Evolutionary conservation across 1,140 invertebrate genomes (phyloP).

Genomic region (Colletes latitarsis): DNA sequence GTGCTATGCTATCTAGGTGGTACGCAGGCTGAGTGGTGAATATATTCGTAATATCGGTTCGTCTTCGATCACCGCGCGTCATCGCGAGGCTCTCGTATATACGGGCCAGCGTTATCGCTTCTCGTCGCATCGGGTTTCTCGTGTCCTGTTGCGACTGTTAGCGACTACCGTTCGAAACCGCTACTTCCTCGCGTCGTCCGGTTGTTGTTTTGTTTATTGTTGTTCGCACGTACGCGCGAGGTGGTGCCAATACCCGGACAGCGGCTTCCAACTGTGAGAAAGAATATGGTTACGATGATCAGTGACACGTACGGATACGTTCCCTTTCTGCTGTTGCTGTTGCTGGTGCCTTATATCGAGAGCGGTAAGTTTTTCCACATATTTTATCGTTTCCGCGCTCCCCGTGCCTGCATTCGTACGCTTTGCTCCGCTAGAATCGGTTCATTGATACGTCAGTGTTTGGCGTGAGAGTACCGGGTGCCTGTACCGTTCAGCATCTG

Average conservation of each 20-base stretch:
- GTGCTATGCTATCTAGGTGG: conserved; percentile 35
- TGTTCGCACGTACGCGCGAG: conserved; percentile 46
- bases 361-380: conserved; percentile 74
- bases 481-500: not conserved
- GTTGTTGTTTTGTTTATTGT: conserved; percentile 56
- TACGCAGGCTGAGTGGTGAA: conserved; percentile 26
- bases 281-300: conserved; percentile 78
- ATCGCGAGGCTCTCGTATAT: not conserved
- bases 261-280: conserved; percentile 39
- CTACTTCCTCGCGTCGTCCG: conserved; percentile 33
- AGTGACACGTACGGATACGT: conserved; percentile 79
- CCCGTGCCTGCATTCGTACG: not conserved
- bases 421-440: not conserved
- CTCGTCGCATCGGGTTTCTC: not conserved
- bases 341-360: conserved; percentile 80
- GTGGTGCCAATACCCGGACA: conserved; percentile 52
- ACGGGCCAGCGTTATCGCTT: not conserved
- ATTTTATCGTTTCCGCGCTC: not conserved
- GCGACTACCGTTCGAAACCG: conserved; percentile 21
- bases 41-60: conserved; percentile 8
- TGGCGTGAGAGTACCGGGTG: not conserved
- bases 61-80: conserved; percentile 1
- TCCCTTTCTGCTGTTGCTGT: conserved; percentile 77
- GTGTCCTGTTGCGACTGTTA: conserved; percentile 22
- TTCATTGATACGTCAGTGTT: not conserved